These are phyloP conservation scores for Leptatherina wallacei DNA, from an alignment of 2,797 vertebrate genomes.

Conservation along the genomic window DNA sequence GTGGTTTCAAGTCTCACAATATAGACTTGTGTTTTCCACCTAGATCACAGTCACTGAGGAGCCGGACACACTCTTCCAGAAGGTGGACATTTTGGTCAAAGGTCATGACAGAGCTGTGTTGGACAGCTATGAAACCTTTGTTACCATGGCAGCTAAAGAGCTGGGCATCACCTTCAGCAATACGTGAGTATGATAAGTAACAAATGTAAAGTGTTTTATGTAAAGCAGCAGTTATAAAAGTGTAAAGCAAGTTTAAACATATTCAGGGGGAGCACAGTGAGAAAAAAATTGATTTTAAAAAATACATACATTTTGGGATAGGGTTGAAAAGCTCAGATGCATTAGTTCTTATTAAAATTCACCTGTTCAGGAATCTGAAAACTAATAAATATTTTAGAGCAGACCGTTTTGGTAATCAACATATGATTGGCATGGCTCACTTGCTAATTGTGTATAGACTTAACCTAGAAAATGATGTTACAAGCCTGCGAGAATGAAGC, in stretches of 20 bases:
- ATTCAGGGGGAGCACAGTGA: no score
- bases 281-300: no score
- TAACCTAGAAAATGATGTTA: background rate
- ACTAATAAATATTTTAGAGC: no score
- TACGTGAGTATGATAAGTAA: constrained; percentile 86
- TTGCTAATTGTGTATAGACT: background rate
- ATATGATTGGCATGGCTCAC: background rate
- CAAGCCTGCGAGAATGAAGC: background rate
- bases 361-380: no score
- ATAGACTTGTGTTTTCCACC: background rate
- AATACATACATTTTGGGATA: no score
- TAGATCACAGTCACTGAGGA: constrained; percentile 90
- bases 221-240: background rate
- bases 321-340: no score
- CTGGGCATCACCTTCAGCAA: constrained; percentile 88
- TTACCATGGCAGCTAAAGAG: constrained; percentile 90
- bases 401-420: background rate
- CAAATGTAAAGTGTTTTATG: background rate
- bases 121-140: constrained; percentile 96
- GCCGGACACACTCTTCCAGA: constrained; percentile 90
- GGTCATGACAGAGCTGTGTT: constrained; percentile 91
- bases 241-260: background rate
- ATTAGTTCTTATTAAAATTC: no score
- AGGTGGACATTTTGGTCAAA: constrained; percentile 90
- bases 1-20: background rate